Evolutionary conservation across 2,888 invertebrate species (phyloP).

Genomic region (Dioctria rufipes): DNA sequence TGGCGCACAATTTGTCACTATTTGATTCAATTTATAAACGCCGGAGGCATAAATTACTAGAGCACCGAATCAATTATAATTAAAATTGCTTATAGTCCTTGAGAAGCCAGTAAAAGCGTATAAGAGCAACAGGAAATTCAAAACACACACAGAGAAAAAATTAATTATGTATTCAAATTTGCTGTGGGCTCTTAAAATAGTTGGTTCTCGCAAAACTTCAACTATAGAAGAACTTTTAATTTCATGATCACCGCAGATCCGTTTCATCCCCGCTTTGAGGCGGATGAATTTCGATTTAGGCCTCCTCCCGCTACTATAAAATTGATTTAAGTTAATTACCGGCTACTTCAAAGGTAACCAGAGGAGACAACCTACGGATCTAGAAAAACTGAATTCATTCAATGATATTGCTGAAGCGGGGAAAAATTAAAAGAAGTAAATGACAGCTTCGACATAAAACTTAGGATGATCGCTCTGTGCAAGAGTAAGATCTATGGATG

Average conservation of each 20-base stretch:
- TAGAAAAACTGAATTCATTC: slow-evolving; percentile 45
- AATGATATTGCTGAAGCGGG: slow-evolving; percentile 20
- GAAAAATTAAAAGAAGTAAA: neutral
- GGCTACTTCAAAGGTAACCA: slow-evolving; percentile 43
- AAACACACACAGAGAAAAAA: slow-evolving; percentile 19
- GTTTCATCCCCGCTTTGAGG: neutral
- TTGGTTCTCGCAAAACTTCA: slow-evolving; percentile 11
- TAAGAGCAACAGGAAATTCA: slow-evolving; percentile 14
- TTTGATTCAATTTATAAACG: neutral
- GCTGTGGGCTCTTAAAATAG: neutral
- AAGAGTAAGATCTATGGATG: neutral
- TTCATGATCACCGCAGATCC: slow-evolving; percentile 25
- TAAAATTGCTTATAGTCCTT: neutral
- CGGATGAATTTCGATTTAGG: neutral
- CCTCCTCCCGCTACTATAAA: slow-evolving; percentile 32
- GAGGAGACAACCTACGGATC: slow-evolving; percentile 24
- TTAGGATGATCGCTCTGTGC: neutral
- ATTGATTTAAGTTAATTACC: slow-evolving; percentile 48
- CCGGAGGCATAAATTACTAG: slow-evolving; percentile 36
- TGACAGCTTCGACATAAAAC: slow-evolving; percentile 17
- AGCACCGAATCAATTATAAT: slow-evolving; percentile 42
- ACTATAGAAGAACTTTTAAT: slow-evolving; percentile 4
- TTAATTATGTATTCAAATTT: slow-evolving; percentile 32
- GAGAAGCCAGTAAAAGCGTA: neutral
- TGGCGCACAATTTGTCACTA: slow-evolving; percentile 40